Conservation (phyloP, 2,888 invertebrate species). For the Orthonychiurus folsomi region DNA sequence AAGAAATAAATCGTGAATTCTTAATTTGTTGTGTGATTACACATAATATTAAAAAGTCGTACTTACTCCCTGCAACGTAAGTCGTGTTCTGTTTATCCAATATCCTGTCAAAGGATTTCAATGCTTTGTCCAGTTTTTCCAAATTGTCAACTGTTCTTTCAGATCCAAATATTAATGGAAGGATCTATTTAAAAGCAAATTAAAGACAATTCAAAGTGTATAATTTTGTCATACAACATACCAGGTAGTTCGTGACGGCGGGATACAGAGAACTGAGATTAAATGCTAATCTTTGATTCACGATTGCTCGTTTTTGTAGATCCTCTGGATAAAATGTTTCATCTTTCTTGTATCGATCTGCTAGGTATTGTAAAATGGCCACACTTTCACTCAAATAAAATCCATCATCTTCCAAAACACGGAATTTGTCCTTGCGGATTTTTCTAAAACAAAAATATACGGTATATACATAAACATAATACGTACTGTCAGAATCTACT, state of each 20-base stretch:
- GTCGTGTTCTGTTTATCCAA: conserved; percentile 53
- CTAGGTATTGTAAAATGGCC: conserved; percentile 61
- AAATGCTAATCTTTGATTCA: conserved; percentile 70
- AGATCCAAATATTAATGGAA: conserved; percentile 68
- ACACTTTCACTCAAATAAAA: conserved; percentile 44
- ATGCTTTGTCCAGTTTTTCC: conserved; percentile 59
- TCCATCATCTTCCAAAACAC: conserved; percentile 59
- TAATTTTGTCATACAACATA: conserved; percentile 42
- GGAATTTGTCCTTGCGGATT: conserved; percentile 49
- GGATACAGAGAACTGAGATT: conserved; percentile 67
- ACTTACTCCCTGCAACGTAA: conserved; percentile 55
- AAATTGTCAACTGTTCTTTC: conserved; percentile 56
- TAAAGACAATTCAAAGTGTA: not conserved
- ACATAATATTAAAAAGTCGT: not conserved
- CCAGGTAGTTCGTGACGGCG: conserved; percentile 57
- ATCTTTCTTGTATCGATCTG: conserved; percentile 61
- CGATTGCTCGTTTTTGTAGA: conserved; percentile 58
- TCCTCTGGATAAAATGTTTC: conserved; percentile 63
- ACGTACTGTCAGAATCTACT: too few relatives aligned
- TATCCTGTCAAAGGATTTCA: conserved; percentile 60
- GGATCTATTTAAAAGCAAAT: conserved; percentile 37
- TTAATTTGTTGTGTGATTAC: too few relatives aligned
- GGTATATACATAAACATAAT: not conserved
- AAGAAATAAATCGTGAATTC: too few relatives aligned
- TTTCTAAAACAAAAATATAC: conserved; percentile 33